A percentile compares a stretch with the other conserved stretches of the same genome.
Evolutionary conservation across 2,797 vertebrate genomes (phyloP).

Genomic region (Champsocephalus gunnari): DNA sequence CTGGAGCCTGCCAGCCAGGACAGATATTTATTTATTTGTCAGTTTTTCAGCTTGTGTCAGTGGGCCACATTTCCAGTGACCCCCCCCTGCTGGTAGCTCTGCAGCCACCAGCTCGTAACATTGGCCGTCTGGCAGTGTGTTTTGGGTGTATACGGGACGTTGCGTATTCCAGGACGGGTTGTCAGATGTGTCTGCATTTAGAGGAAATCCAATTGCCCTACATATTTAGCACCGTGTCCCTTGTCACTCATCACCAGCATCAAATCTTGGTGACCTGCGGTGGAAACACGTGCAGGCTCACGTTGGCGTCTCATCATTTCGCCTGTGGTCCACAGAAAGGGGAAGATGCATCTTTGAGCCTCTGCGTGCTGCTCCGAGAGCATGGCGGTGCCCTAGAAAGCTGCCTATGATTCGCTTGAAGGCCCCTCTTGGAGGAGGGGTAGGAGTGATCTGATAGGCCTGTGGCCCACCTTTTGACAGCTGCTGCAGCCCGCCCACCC

Average conservation of each 20-base stretch:
- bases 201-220: constrained; percentile 55
- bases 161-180: constrained; percentile 31
- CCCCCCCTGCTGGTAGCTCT: constrained; percentile 20
- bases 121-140: background rate
- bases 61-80: constrained; percentile 21
- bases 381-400: constrained; percentile 73
- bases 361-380: constrained; percentile 55
- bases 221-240: constrained; percentile 38
- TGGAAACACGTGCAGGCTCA: constrained; percentile 37
- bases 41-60: constrained; percentile 32
- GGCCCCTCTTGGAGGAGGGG: constrained; percentile 81
- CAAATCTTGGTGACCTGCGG: constrained; percentile 41
- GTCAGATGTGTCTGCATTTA: constrained; percentile 39
- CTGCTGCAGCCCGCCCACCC: constrained; percentile 69
- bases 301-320: constrained; percentile 17
- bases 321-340: background rate
- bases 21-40: constrained; percentile 31
- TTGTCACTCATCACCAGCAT: constrained; percentile 42
- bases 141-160: constrained; percentile 10
- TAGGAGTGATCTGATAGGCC: constrained; percentile 69
- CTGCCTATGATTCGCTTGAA: constrained; percentile 64
- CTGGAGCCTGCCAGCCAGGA: constrained; percentile 30
- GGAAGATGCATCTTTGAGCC: constrained; percentile 22
- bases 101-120: constrained; percentile 12
- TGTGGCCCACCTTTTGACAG: constrained; percentile 77